phyloP scores from a whole-genome alignment of 2,888 invertebrate genomes.

The Lacanobia wlatinum region DNA sequence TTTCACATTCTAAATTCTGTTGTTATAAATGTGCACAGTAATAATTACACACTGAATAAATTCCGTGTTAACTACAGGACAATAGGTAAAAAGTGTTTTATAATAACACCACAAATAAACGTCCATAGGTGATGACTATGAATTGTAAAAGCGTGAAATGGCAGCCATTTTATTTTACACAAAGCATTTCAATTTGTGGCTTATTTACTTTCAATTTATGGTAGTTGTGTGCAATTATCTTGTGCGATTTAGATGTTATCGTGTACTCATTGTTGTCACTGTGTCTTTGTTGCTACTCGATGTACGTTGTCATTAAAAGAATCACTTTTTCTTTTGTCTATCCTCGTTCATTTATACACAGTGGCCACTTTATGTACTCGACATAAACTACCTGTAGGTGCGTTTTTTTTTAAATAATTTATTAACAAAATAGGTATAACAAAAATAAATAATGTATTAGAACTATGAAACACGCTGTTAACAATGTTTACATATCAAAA shows the following conservation, averaged over 20 bases:
- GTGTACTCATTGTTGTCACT: slow-evolving; percentile 50
- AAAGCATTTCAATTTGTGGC: slow-evolving; percentile 69
- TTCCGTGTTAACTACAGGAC: slow-evolving; percentile 17
- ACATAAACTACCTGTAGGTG: no score
- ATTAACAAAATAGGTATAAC: no score
- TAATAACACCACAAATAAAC: slow-evolving; percentile 41
- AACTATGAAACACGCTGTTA: no score
- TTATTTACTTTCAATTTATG: slow-evolving; percentile 71
- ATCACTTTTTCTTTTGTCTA: neutral
- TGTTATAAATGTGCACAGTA: neutral
- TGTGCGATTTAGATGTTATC: slow-evolving; percentile 70
- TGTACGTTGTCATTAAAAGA: slow-evolving; percentile 16
- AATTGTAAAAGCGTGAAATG: slow-evolving; percentile 66
- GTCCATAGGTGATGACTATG: slow-evolving; percentile 28
- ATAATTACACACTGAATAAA: slow-evolving; percentile 36
- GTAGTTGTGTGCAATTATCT: slow-evolving; percentile 60
- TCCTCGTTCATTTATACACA: neutral
- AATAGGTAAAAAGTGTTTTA: slow-evolving; percentile 41
- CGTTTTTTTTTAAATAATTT: no score
- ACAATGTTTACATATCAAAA: no score
- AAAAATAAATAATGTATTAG: no score
- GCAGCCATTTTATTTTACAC: slow-evolving; percentile 58
- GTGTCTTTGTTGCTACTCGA: slow-evolving; percentile 15
- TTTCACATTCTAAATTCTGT: neutral
- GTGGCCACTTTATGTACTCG: no score